Evolutionary conservation across 2,888 invertebrate genomes (phyloP).

Genomic region (Lasioglossum villosulum): DNA sequence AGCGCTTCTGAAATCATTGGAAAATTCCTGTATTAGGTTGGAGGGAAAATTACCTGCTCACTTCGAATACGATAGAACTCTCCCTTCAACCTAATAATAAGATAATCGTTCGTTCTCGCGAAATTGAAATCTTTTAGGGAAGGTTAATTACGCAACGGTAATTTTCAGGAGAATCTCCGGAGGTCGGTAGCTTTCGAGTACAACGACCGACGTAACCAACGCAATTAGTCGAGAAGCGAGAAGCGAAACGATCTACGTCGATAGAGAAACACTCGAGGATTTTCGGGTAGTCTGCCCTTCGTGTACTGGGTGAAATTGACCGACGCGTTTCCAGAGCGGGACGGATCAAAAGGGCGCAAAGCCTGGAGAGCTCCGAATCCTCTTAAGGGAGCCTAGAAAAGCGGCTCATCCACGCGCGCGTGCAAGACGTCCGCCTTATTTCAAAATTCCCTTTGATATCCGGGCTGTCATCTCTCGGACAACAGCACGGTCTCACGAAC

Average conservation of each 20-base stretch:
- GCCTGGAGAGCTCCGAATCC: slow-evolving; percentile 19
- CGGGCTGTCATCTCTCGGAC: neutral
- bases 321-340: neutral
- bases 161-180: neutral
- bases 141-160: neutral
- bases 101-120: neutral
- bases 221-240: neutral
- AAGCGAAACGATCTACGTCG: neutral
- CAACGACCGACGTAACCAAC: neutral
- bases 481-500: neutral
- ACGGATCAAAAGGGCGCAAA: neutral
- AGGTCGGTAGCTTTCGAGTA: neutral
- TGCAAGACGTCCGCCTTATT: slow-evolving; percentile 14
- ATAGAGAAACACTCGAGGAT: neutral
- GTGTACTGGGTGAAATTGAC: neutral
- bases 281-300: neutral
- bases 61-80: too few species aligned
- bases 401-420: neutral
- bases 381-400: neutral
- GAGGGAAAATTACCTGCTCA: too few species aligned
- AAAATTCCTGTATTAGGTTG: neutral
- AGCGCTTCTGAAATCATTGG: neutral
- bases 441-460: slow-evolving; percentile 46
- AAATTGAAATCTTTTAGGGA: neutral
- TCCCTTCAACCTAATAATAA: neutral